Evolutionary conservation across 2,888 invertebrate species (phyloP).

Genomic region (Nesidiocoris tenuis): DNA sequence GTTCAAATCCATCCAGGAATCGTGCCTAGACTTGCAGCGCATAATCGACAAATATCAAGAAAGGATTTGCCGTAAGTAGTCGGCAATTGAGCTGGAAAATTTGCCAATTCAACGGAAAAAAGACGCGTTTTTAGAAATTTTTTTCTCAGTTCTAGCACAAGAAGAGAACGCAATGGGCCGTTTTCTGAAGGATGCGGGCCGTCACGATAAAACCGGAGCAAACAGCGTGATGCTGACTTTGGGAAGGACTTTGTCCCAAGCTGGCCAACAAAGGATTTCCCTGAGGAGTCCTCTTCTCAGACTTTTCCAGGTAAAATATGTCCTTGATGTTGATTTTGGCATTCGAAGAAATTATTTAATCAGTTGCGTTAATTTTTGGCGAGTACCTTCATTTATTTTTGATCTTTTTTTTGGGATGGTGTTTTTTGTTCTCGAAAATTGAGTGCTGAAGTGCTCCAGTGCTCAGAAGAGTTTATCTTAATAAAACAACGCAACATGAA

Average conservation of each 20-base stretch:
- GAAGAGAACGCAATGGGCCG: constrained; percentile 93
- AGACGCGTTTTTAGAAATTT: too few relatives aligned
- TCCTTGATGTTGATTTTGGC: too few relatives aligned
- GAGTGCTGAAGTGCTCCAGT: too few relatives aligned
- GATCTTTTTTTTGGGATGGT: too few relatives aligned
- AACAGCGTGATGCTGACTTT: constrained; percentile 78
- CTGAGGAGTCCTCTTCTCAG: constrained; percentile 81
- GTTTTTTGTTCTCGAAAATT: too few relatives aligned
- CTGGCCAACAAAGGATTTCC: constrained; percentile 88
- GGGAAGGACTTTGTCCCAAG: constrained; percentile 84
- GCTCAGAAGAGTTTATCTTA: too few relatives aligned
- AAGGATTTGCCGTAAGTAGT: constrained; percentile 70
- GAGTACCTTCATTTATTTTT: too few relatives aligned
- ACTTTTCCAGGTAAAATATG: constrained; percentile 72
- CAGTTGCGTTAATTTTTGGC: too few relatives aligned
- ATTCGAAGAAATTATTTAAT: too few relatives aligned
- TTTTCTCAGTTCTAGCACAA: constrained; percentile 82
- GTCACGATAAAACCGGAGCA: constrained; percentile 79
- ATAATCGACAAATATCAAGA: constrained; percentile 93
- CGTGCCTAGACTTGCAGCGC: constrained; percentile 80
- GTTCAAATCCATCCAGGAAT: constrained; percentile 88
- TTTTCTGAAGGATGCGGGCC: constrained; percentile 90
- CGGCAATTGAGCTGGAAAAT: not conserved
- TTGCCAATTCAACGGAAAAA: too few relatives aligned
- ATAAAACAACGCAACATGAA: too few relatives aligned